These are phyloP conservation scores for Chamaea fasciata DNA, from an alignment of 2,113 vertebrate genomes.

Conservation along the genomic window DNA sequence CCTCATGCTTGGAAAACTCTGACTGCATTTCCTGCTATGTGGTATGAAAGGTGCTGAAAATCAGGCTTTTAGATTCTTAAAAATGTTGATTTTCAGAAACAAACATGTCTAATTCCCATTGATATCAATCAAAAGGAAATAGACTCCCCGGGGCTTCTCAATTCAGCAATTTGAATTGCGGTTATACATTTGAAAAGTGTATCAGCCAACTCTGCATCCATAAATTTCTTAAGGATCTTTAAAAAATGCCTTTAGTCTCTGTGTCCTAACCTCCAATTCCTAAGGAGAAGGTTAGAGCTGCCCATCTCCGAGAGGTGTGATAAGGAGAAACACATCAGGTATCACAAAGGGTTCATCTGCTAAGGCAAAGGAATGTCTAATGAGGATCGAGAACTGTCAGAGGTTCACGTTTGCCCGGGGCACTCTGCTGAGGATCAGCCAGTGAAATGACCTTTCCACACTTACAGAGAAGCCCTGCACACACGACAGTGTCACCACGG, in stretches of 20 bases:
- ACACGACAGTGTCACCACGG: rapidly evolving
- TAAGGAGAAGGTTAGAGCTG: background rate
- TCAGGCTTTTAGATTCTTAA: background rate
- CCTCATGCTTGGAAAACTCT: background rate
- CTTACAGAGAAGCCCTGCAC: background rate
- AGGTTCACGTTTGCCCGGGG: background rate
- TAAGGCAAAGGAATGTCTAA: background rate
- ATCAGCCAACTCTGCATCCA: background rate
- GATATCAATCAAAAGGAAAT: conserved; percentile 28
- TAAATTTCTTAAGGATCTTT: background rate
- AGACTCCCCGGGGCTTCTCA: background rate
- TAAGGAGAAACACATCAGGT: background rate
- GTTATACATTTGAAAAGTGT: background rate
- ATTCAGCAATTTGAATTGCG: background rate
- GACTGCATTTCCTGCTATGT: background rate
- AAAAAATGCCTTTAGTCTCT: background rate
- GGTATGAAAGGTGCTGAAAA: background rate
- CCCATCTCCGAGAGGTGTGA: background rate
- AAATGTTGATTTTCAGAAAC: background rate
- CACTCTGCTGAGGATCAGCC: background rate
- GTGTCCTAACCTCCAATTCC: background rate
- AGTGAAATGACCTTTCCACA: background rate
- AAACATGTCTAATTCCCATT: conserved; percentile 25
- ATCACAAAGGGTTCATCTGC: background rate
- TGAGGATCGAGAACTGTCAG: background rate